A percentile compares a stretch with the other conserved stretches of the same genome.
Evolutionary conservation across 2,888 invertebrate genomes (phyloP).

Genomic region (Mythimna ferrago): DNA sequence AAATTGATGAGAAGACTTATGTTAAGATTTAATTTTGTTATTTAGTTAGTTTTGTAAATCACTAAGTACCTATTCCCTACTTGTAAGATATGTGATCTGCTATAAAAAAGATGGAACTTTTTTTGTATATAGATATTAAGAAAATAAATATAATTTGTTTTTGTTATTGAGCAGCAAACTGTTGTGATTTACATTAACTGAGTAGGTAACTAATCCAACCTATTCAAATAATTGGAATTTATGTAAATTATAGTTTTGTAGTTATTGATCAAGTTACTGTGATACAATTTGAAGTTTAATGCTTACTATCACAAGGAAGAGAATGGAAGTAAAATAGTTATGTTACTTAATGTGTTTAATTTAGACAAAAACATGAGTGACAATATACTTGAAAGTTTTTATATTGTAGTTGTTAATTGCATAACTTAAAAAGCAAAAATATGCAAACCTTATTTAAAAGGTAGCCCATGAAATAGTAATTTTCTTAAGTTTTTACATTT

Average conservation of each 20-base stretch:
- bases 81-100: slow-evolving; percentile 33
- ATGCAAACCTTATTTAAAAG: too few relatives aligned
- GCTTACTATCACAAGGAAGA: slow-evolving; percentile 8
- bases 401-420: slow-evolving; percentile 24
- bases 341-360: slow-evolving; percentile 1
- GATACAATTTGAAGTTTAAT: slow-evolving; percentile 45
- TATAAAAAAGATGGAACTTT: slow-evolving; percentile 10
- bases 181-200: neutral
- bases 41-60: slow-evolving; percentile 8
- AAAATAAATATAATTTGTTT: too few relatives aligned
- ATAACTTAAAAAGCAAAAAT: neutral
- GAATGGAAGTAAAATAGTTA: slow-evolving; percentile 6
- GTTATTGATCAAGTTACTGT: slow-evolving; percentile 46
- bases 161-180: neutral
- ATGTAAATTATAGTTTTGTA: slow-evolving; percentile 7
- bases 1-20: slow-evolving; percentile 87
- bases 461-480: too few relatives aligned
- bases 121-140: neutral
- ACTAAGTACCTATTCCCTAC: slow-evolving; percentile 17
- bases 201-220: too few relatives aligned
- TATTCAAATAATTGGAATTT: neutral
- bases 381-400: slow-evolving; percentile 13
- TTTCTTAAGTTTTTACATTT: too few relatives aligned
- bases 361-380: neutral
- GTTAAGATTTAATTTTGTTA: slow-evolving; percentile 77